Percentiles rank a stretch among this genome's conserved stretches.
These are phyloP conservation scores for Phaethon lepturus DNA, from an alignment of 2,113 vertebrate species.

Conservation along the genomic window DNA sequence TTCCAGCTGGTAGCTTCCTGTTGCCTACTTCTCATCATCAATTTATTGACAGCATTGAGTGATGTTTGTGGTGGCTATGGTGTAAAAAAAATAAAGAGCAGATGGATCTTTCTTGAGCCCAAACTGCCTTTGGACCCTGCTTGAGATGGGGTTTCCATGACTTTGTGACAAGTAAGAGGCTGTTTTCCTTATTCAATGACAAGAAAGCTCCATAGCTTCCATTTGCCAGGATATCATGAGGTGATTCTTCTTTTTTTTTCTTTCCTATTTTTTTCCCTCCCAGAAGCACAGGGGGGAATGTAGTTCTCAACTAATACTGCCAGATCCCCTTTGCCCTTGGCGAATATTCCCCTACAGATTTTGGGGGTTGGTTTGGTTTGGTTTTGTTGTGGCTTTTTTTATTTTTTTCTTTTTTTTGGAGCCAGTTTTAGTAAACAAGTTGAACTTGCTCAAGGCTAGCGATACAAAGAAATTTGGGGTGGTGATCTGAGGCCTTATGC, in stretches of 20 bases:
- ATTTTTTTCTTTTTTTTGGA: background rate
- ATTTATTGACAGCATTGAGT: background rate
- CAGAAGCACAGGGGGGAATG: background rate
- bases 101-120: background rate
- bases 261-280: too few species aligned
- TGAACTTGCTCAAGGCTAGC: background rate
- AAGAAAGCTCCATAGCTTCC: background rate
- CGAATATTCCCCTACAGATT: background rate
- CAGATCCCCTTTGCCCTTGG: background rate
- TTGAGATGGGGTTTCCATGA: background rate
- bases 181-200: background rate
- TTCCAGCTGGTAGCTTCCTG: background rate
- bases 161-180: background rate
- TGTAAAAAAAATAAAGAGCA: background rate
- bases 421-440: background rate
- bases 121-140: background rate
- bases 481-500: background rate
- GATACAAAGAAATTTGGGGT: background rate
- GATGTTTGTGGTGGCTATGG: background rate
- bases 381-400: background rate
- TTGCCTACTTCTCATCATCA: background rate
- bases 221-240: background rate
- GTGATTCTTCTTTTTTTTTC: background rate
- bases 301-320: background rate
- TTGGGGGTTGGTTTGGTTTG: background rate